phyloP scores from a whole-genome alignment of 2,797 vertebrate species.

The Eptatretus atami region DNA sequence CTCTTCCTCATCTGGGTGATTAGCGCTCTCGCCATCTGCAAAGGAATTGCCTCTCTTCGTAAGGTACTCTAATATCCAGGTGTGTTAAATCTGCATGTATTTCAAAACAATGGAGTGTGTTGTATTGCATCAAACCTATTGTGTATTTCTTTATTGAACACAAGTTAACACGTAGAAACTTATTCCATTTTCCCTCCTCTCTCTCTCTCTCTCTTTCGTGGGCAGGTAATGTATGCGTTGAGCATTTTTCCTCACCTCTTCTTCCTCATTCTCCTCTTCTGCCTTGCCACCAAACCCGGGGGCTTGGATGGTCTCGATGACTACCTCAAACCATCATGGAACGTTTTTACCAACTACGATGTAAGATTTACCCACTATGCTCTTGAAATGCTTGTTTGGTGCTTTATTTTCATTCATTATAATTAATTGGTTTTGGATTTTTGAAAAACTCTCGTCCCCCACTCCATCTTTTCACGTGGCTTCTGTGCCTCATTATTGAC shows the following conservation, averaged over 20 bases:
- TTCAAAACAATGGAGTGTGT: too few relatives aligned
- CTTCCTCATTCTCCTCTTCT: not conserved
- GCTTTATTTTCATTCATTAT: too few relatives aligned
- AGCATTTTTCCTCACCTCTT: not conserved
- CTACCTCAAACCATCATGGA: conserved; percentile 1
- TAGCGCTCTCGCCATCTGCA: not conserved
- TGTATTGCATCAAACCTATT: too few relatives aligned
- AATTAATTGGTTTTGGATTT: too few relatives aligned
- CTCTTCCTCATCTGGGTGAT: not conserved
- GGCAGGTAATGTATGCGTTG: not conserved
- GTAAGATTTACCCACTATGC: not conserved
- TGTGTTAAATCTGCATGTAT: too few relatives aligned
- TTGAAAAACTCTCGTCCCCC: too few relatives aligned
- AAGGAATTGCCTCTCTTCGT: not conserved
- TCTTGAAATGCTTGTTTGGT: too few relatives aligned
- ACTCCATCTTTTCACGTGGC: too few relatives aligned
- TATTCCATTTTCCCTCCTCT: not conserved
- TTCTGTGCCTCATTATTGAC: too few relatives aligned
- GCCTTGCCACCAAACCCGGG: not conserved
- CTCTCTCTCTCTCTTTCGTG: not conserved
- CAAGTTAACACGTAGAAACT: too few relatives aligned
- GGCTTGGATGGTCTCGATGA: not conserved
- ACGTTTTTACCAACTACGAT: not conserved
- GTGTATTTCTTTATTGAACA: too few relatives aligned
- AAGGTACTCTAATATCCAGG: not conserved